Evolutionary conservation across 2,797 vertebrate genomes (phyloP).

Genomic region (Bovichtus variegatus): DNA sequence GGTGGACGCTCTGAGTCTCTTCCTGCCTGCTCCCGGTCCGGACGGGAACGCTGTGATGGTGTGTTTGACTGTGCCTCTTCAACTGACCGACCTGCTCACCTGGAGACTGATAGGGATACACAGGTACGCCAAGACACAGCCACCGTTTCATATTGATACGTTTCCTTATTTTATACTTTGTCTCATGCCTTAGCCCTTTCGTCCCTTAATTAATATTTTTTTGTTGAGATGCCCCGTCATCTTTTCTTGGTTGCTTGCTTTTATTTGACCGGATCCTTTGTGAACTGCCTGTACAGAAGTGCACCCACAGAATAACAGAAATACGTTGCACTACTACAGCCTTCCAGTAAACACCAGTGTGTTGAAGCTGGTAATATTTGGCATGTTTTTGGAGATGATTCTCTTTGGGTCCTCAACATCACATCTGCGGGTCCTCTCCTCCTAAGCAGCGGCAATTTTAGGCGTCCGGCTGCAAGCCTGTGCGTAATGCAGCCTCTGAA

Average conservation of each 20-base stretch:
- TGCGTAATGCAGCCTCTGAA: too few relatives aligned
- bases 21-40: conserved; percentile 86
- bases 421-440: too few relatives aligned
- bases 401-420: too few relatives aligned
- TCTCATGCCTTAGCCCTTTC: not conserved
- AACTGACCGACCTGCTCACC: conserved; percentile 90
- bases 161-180: not conserved
- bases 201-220: not conserved
- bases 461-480: too few relatives aligned
- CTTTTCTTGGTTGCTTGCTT: not conserved
- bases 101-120: conserved; percentile 94
- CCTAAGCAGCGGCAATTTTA: too few relatives aligned
- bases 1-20: conserved; percentile 91
- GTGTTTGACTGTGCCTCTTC: conserved; percentile 83
- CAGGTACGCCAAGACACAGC: conserved; percentile 78
- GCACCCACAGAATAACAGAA: not conserved
- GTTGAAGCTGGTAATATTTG: too few relatives aligned
- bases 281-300: not conserved
- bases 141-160: conserved; percentile 3
- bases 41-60: conserved; percentile 74
- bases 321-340: not conserved
- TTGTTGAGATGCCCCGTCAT: not conserved
- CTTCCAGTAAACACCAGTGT: too few relatives aligned
- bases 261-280: not conserved
- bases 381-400: too few relatives aligned